Base-by-base conservation (phyloP, 2,113 vertebrate species). In the Genyomyrus donnyi region DNA sequence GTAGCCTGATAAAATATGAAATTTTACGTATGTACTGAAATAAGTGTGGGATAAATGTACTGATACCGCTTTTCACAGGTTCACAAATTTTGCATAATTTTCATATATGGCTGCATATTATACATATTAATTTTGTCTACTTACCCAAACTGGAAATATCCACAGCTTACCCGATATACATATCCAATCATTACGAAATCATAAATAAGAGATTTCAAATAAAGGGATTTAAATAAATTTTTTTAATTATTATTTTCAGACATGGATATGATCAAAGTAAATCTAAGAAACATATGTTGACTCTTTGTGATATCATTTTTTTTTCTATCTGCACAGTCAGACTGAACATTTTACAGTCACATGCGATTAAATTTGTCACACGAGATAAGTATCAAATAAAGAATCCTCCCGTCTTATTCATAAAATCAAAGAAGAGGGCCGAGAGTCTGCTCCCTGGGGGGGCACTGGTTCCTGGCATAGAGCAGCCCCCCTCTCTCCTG, bases 401-500 rank as follows among this genome's bases (percentile, higher is more conserved):
- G 87, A 62, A 88, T 66, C 39, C 56, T 53, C 53, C 87, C 21
- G 39, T 10, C 35, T 77, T 77, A 77, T 77, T 77, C 19, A 62
- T 66, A 42, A 21, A 46, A 62, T 39, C 87, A 87, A 70, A 50
- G 89, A 17, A n/a, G 87, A 24, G 31, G 50, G 24, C 52, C 39
- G 31, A n/a, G 53, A 9, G 58, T 42, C 11, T 19, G 8, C 35
- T 35, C 31, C 13, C 58, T 27, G 24, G 70, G 31, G 31, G 35
- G 31, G 2, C 70, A 39, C 31, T 90, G 91, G 49, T 52, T 58
- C 90, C 91, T 91, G 90, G 92, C 91, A 53, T 89, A 87, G 48
- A 85, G 27, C 27, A 89, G 90, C 91, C 87, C 89, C 89, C 88
- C 62, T 90, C 91, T 91, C 91, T 42, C 39, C 58, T 52, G 53